Percentiles rank a stretch among this genome's conserved stretches.
Evolutionary conservation across 2,888 invertebrate genomes (phyloP).

Genomic region (Caenorhabditis parvicauda): DNA sequence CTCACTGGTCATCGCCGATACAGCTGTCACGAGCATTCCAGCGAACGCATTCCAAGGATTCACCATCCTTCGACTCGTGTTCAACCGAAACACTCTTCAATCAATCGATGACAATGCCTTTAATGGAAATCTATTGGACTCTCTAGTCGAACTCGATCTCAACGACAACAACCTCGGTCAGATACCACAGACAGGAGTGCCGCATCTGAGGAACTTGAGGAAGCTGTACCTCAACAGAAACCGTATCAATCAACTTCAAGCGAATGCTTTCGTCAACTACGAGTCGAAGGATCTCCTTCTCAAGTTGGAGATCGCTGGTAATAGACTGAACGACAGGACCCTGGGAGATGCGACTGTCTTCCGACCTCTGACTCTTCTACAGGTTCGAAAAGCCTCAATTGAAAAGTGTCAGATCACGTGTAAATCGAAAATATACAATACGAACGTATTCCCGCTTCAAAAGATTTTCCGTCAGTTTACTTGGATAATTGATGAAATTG

Average conservation of each 20-base stretch:
- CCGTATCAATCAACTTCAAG: constrained; percentile 46
- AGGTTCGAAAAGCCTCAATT: constrained; percentile 46
- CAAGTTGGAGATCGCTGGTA: constrained; percentile 60
- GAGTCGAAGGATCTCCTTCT: constrained; percentile 50
- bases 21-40: constrained; percentile 55
- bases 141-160: constrained; percentile 60
- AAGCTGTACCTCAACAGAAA: constrained; percentile 61
- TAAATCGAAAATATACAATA: no score
- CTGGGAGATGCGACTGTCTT: constrained; percentile 54
- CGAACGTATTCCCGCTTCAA: no score
- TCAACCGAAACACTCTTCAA: constrained; percentile 59
- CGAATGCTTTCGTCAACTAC: constrained; percentile 49
- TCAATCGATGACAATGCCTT: constrained; percentile 57
- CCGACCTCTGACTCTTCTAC: constrained; percentile 54
- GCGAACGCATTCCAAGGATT: constrained; percentile 58
- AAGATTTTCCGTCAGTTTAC: neutral
- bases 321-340: constrained; percentile 53
- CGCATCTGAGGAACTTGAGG: constrained; percentile 53
- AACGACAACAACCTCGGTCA: constrained; percentile 60
- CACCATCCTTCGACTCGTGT: constrained; percentile 56
- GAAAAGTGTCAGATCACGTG: no score
- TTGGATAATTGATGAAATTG: no score
- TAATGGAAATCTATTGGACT: constrained; percentile 55
- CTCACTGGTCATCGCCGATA: constrained; percentile 58
- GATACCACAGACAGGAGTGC: constrained; percentile 52